Evolutionary conservation across 2,113 vertebrate genomes (phyloP), one percentile per base, ranked within the genome.

Genomic region (Lampris incognitus): DNA sequence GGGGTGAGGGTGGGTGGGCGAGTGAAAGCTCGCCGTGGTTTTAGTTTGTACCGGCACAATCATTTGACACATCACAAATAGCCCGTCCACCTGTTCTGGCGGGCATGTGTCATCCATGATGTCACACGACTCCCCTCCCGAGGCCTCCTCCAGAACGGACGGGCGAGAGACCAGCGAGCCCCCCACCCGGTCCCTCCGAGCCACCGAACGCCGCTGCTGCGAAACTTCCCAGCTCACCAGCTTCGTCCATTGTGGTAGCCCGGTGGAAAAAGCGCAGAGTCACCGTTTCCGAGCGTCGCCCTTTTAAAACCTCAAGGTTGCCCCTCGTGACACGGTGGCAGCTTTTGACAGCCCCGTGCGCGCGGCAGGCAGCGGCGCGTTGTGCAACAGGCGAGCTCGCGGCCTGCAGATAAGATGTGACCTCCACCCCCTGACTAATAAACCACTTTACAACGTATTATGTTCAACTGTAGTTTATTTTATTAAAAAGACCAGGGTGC

Each of bases 401-500:
- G 24, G 24, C 24, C 24, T 24, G 24, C 24, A 24, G 24, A 24
- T 24, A 24, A 24, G 24, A 24, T 24, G 24, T 24, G 24, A 24
- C 24, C 24, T 24, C 24, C 24, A 24, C 24, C 60, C 69, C 52
- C 51, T 8, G n/a, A 5, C 13, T 38, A 78, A 76, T 24, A 81
- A 91, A 84, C 55, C 8, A 50, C 7, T 65, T 1, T 64, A 59
- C 63, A 24, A 70, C 39, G 74, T 56, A 66, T 79, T 72, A 89
- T 83, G 84, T 92, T 92, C 87, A 92, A 92, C 91, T 91, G 92
- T 84, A 89, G 81, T 94, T 93, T 92, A 91, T 95, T 95, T 94
- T 95, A 95, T 94, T 94, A 94, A 95, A 95, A 95, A 95, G 93
- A 93, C 91, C 93, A 94, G 93, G 93, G 92, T 95, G 94, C 93